These are phyloP conservation scores for Anguilla pacifica DNA, from an alignment of 2,797 vertebrate genomes.

Conservation along the genomic window DNA sequence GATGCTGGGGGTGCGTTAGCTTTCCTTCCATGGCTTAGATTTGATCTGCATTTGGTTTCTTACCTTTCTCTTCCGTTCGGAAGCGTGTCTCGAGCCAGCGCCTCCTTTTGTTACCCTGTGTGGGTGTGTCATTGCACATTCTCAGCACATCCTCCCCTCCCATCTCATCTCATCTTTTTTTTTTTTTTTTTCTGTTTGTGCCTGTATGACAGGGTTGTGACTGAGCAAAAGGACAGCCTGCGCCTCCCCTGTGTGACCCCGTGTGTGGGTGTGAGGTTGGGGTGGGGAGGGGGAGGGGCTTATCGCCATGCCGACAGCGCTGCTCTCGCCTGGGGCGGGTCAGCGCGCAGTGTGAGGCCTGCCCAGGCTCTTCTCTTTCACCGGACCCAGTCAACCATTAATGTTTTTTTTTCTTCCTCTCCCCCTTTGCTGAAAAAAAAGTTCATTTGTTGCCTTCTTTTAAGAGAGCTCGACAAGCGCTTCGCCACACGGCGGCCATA, in stretches of 20 bases:
- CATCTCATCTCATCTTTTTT: neutral
- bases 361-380: slow-evolving; percentile 13
- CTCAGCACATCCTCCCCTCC: neutral
- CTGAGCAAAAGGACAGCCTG: too few relatives aligned
- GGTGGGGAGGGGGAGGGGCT: neutral
- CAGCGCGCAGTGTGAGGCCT: neutral
- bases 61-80: neutral
- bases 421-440: slow-evolving; percentile 25
- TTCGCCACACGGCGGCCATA: slow-evolving; percentile 1
- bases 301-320: slow-evolving; percentile 49
- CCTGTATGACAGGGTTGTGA: neutral
- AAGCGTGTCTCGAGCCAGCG: neutral
- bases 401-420: slow-evolving; percentile 10
- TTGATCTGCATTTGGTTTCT: neutral
- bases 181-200: neutral
- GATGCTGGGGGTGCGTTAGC: neutral
- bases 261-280: neutral
- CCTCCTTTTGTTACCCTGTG: neutral
- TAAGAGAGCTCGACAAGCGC: slow-evolving; percentile 26
- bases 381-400: slow-evolving; percentile 34
- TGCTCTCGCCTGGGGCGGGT: neutral
- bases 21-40: neutral
- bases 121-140: neutral
- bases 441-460: slow-evolving; percentile 41
- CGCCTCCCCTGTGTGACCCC: slow-evolving; percentile 32